A percentile compares a stretch with the other conserved stretches of the same genome.
Conservation (phyloP, 1,140 invertebrate species). For the Grapholita molesta region DNA sequence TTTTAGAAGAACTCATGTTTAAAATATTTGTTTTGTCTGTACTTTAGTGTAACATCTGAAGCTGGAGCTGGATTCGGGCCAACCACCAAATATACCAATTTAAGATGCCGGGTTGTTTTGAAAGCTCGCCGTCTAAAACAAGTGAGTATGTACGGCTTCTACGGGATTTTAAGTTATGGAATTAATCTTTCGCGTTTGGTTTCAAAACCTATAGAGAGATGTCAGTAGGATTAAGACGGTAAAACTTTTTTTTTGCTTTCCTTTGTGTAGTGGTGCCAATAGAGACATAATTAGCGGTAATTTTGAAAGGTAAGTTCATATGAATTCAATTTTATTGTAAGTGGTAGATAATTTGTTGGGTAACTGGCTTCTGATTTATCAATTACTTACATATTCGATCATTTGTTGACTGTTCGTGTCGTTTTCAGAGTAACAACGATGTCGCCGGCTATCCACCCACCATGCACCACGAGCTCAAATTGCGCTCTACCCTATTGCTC, state of each 20-base stretch:
- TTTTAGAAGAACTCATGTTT: slow-evolving; percentile 17
- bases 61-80: slow-evolving; percentile 42
- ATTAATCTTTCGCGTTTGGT: no score
- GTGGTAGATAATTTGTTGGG: slow-evolving; percentile 30
- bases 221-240: no score
- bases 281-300: no score
- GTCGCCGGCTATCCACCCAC: slow-evolving; percentile 58
- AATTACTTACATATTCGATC: background rate
- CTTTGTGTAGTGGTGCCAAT: no score
- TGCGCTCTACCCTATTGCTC: slow-evolving; percentile 56
- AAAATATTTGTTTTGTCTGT: slow-evolving; percentile 42
- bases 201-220: no score
- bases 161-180: no score
- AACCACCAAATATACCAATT: slow-evolving; percentile 37
- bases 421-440: slow-evolving; percentile 51
- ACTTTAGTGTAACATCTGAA: slow-evolving; percentile 54
- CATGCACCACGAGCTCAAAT: slow-evolving; percentile 57
- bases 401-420: slow-evolving; percentile 18
- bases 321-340: slow-evolving; percentile 22
- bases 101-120: slow-evolving; percentile 40
- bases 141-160: background rate
- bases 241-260: no score
- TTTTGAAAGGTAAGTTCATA: slow-evolving; percentile 37
- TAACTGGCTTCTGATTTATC: slow-evolving; percentile 42
- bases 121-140: background rate